Percentiles rank a stretch among this genome's conserved stretches.
phyloP scores from a whole-genome alignment of 2,113 vertebrate species.

The Prinia subflava region DNA sequence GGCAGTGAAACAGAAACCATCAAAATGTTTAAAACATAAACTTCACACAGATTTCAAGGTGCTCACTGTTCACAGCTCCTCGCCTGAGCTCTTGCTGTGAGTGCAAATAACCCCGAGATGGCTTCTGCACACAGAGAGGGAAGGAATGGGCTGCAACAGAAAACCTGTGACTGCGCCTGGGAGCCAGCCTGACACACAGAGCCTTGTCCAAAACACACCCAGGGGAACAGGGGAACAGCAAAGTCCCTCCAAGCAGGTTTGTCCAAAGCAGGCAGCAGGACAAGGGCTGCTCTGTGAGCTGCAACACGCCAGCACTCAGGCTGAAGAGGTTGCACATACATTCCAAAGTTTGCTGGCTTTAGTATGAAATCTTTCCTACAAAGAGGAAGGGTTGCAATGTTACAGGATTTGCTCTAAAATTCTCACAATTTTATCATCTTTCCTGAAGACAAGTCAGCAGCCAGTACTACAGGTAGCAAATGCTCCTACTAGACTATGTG shows the following conservation, averaged over 20 bases:
- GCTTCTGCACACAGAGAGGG: background rate
- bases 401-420: background rate
- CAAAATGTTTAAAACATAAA: background rate
- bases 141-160: rapidly evolving
- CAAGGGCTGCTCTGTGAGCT: background rate
- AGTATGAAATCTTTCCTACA: background rate
- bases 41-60: background rate
- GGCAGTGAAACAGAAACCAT: background rate
- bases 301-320: rapidly evolving
- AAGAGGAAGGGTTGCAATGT: background rate
- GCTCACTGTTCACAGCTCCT: background rate
- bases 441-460: background rate
- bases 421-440: background rate
- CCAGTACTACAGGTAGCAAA: background rate
- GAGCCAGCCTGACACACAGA: background rate
- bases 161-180: background rate
- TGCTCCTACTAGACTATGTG: background rate
- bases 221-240: background rate
- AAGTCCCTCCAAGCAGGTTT: background rate
- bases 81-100: background rate
- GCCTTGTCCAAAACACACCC: background rate
- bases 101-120: rapidly evolving
- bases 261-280: background rate
- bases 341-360: background rate
- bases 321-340: background rate